phyloP scores from a whole-genome alignment of 2,797 vertebrate genomes.

The Pseudotriccus pelzelni region DNA sequence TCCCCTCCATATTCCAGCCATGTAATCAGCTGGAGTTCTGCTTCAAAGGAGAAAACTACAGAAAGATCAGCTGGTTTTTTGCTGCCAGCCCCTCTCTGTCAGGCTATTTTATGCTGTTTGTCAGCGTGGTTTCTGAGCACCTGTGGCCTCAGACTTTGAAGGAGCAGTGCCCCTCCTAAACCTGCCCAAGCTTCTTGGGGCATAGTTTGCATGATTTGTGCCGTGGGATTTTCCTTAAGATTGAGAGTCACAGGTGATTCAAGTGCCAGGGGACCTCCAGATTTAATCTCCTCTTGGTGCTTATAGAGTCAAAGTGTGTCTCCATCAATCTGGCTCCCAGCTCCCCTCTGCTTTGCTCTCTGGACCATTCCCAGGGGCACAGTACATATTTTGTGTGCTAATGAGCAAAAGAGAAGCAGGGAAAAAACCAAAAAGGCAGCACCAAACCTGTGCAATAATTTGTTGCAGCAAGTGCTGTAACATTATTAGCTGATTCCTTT shows the following conservation, averaged over 20 bases:
- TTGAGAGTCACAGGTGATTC: background rate
- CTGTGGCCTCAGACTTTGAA: background rate
- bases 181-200: background rate
- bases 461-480: slow-evolving; percentile 2
- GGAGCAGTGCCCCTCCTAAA: background rate
- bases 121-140: background rate
- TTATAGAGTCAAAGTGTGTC: background rate
- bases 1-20: rapidly evolving
- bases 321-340: background rate
- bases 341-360: background rate
- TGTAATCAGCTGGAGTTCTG: background rate
- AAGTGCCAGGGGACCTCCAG: background rate
- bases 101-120: background rate
- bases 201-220: background rate
- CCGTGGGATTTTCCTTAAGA: background rate
- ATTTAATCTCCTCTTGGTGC: background rate
- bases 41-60: background rate
- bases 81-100: background rate
- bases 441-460: background rate
- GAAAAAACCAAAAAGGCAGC: background rate
- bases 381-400: background rate
- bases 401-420: background rate
- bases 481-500: slow-evolving; percentile 10
- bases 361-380: background rate
- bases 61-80: background rate